Evolutionary conservation across 2,888 invertebrate genomes (phyloP), one percentile per base, ranked within the genome.

Genomic region (Luffia ferchaultella): DNA sequence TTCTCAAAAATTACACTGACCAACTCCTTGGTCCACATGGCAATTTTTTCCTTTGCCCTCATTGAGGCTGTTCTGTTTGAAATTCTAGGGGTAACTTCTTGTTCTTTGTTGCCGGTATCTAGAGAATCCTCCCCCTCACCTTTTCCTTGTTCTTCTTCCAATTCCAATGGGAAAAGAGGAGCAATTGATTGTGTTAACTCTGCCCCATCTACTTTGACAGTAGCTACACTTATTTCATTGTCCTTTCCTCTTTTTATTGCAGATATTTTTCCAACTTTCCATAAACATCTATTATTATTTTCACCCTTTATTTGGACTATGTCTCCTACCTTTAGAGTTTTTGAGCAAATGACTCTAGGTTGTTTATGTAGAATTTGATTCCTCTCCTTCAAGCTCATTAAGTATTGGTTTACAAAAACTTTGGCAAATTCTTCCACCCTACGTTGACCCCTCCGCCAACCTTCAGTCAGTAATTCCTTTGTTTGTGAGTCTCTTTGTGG

Each of bases 271-370:
- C 50, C 52, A 2, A 50, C 49, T 47, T 45, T 42, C 48, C 46
- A 53, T 12, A 41, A 18, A 15, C 16, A 16, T 19, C 51, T 5
- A 3, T 52, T 47, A 16, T 47, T 45, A 18, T 17, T 18, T 16
- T 51, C 51, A 16, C 45, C 51, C 48, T 51, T 53, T 19, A 53
- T 51, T 20, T 52, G 52, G 1, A 54, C 52, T 2, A 50, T 19
- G 2, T 54, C 42, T 5, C 52, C 52, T 18, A 43, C 18, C 2
- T 41, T 45, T 7, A 50, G 54, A 15, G 1, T 16, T 16, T 2
- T 2, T 1, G 49, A 18, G 16, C 46, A 20, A 9, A 2, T 46
- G 1, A 50, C 19, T 48, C 51, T 40, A 1, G 52, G 46, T 18
- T 52, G 40, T 19, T 50, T 50, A 16, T 18, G 46, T 0, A 44